These are phyloP conservation scores for Thalassarche chlororhynchos DNA, from an alignment of 2,113 vertebrate species.

Conservation along the genomic window DNA sequence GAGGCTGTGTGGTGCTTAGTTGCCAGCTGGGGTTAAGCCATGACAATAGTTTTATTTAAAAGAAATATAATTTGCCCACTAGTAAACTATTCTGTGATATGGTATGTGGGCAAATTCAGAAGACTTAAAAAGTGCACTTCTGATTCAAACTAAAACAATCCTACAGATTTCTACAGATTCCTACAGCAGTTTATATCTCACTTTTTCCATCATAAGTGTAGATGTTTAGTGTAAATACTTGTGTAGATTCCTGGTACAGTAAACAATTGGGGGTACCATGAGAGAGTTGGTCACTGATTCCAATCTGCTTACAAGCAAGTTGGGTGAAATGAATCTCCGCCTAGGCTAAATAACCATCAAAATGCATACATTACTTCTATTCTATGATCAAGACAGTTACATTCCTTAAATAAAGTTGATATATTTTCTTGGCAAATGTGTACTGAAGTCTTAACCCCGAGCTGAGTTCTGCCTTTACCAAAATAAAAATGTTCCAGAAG, in stretches of 20 bases:
- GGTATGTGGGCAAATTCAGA: neutral
- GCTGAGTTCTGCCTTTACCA: neutral
- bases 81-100: neutral
- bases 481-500: neutral
- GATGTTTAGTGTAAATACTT: neutral
- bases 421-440: neutral
- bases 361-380: neutral
- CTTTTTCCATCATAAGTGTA: neutral
- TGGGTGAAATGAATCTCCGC: neutral
- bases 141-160: neutral
- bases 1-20: neutral
- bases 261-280: neutral
- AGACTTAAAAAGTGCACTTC: neutral
- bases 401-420: neutral
- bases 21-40: neutral
- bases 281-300: neutral
- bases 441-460: neutral
- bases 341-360: neutral
- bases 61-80: neutral
- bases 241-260: neutral
- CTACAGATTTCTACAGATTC: neutral
- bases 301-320: neutral
- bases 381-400: neutral
- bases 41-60: neutral
- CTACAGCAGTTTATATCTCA: neutral